These are phyloP conservation scores for Tetragnatha montana DNA, from an alignment of 2,888 invertebrate species.

Conservation along the genomic window DNA sequence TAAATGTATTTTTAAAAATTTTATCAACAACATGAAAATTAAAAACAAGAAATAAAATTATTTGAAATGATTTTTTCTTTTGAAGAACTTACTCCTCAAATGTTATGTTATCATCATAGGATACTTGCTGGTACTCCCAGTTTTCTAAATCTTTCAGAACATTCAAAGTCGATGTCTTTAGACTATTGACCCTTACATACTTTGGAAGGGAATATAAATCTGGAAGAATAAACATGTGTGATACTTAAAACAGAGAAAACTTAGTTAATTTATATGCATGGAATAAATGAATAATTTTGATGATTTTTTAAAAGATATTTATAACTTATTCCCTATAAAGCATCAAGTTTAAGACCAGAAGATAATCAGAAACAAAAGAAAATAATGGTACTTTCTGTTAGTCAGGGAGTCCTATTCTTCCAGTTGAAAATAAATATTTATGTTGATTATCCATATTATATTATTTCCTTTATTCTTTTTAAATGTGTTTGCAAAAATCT, in stretches of 20 bases:
- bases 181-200: constrained; percentile 90
- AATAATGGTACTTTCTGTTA: neutral
- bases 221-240: neutral
- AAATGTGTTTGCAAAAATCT: too few relatives aligned
- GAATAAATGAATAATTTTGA: neutral
- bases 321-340: neutral
- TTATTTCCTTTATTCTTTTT: too few relatives aligned
- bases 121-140: constrained; percentile 83
- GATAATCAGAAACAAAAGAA: neutral
- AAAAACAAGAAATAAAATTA: neutral
- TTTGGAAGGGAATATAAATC: constrained; percentile 79
- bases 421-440: too few relatives aligned
- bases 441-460: too few relatives aligned
- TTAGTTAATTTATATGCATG: neutral
- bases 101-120: constrained; percentile 41
- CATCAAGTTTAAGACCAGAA: neutral
- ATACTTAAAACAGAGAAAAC: neutral
- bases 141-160: constrained; percentile 82
- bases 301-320: neutral
- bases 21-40: too few relatives aligned
- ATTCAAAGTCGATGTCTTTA: constrained; percentile 82
- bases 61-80: neutral
- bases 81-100: constrained; percentile 59
- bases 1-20: too few relatives aligned
- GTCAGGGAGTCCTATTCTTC: too few relatives aligned